Evolutionary conservation across 2,113 vertebrate species (phyloP).

Genomic region (Xyliphius kryptos): DNA sequence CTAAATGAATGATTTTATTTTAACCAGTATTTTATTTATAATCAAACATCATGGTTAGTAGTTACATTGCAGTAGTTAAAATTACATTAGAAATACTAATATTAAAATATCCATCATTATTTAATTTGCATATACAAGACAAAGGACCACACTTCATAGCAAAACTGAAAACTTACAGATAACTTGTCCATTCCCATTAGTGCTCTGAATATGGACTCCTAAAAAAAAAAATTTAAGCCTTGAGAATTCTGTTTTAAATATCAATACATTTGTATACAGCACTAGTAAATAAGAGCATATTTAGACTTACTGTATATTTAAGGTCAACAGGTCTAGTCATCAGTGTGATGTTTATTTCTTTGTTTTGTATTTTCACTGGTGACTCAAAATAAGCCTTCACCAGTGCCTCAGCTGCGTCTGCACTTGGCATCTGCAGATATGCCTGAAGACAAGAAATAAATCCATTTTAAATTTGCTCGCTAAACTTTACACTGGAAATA

Average conservation of each 20-base stretch:
- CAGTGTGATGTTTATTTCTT: constrained; percentile 60
- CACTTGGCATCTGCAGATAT: too few species aligned
- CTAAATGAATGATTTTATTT: too few species aligned
- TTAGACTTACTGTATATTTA: constrained; percentile 56
- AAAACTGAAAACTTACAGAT: constrained; percentile 54
- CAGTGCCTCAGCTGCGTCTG: constrained; percentile 71
- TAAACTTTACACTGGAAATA: too few species aligned
- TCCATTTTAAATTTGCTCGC: too few species aligned
- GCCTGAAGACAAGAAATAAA: too few species aligned
- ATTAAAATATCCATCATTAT: background rate
- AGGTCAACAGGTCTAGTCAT: constrained; percentile 56
- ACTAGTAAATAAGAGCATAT: background rate
- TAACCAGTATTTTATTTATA: too few species aligned
- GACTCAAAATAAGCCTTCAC: constrained; percentile 71
- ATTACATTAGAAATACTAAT: too few species aligned
- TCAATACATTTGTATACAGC: too few species aligned
- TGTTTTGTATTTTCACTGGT: constrained; percentile 65
- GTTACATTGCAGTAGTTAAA: too few species aligned
- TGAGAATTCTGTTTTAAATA: background rate
- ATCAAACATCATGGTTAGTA: too few species aligned
- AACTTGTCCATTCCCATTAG: constrained; percentile 63
- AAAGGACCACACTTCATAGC: background rate
- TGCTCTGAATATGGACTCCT: constrained; percentile 69
- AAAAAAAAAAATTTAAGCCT: background rate
- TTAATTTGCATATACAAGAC: background rate